phyloP scores from a whole-genome alignment of 2,888 invertebrate genomes.

The Cheilosia vulpina region DNA sequence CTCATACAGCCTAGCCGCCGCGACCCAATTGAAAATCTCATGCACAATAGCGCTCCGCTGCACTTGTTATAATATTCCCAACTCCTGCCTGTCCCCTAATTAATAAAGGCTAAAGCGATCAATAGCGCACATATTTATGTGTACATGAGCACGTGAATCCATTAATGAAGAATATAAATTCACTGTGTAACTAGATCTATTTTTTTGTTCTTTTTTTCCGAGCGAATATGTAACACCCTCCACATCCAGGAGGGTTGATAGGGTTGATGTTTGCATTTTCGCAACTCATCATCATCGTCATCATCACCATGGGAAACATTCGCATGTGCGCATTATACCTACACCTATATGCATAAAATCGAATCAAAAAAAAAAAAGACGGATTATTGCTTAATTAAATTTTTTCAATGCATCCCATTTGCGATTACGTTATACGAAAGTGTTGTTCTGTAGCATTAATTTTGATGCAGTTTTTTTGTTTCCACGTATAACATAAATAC shows the following conservation, averaged over 20 bases:
- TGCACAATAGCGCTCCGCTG: constrained; percentile 43
- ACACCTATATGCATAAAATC: constrained; percentile 8
- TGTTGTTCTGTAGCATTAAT: constrained; percentile 55
- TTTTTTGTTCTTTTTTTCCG: constrained; percentile 9
- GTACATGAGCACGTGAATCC: constrained; percentile 26
- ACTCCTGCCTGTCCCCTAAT: constrained; percentile 68
- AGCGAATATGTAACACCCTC: constrained; percentile 1
- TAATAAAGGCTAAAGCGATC: constrained; percentile 73
- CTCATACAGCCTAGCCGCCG: constrained; percentile 5
- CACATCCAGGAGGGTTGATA: background rate
- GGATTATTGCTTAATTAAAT: constrained; percentile 54
- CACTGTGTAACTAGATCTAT: constrained; percentile 54
- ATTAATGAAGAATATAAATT: constrained; percentile 49
- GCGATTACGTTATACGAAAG: constrained; percentile 44
- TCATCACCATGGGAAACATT: constrained; percentile 12
- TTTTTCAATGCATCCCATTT: constrained; percentile 27
- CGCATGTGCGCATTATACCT: background rate
- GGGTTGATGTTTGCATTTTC: constrained; percentile 44
- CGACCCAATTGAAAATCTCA: constrained; percentile 25
- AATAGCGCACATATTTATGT: constrained; percentile 36
- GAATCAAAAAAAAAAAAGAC: constrained; percentile 19
- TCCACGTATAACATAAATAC: background rate
- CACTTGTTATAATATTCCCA: constrained; percentile 61
- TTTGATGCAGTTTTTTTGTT: constrained; percentile 27
- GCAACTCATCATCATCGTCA: constrained; percentile 33